Evolutionary conservation across 2,888 invertebrate species (phyloP).

Genomic region (Neoaliturus tenellus): DNA sequence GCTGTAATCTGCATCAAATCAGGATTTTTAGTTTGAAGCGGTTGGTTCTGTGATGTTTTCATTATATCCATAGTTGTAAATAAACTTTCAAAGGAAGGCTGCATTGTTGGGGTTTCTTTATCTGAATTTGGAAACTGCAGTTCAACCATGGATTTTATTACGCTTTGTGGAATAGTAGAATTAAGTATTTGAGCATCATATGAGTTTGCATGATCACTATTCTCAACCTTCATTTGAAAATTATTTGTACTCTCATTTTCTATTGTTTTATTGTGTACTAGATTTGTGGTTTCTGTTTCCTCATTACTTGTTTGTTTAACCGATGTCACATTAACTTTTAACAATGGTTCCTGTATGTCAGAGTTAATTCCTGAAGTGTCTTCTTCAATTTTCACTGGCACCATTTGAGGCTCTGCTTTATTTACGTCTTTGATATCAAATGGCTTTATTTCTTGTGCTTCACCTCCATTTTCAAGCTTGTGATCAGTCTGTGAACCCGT

Average conservation of each 20-base stretch:
- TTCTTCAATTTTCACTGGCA: slow-evolving; percentile 24
- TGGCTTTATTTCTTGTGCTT: neutral
- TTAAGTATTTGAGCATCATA: neutral
- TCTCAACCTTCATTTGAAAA: neutral
- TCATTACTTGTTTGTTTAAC: neutral
- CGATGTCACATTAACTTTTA: neutral
- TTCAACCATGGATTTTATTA: slow-evolving; percentile 4
- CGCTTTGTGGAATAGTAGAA: neutral
- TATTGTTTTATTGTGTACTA: neutral
- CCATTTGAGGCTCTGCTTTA: slow-evolving; percentile 4
- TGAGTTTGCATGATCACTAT: neutral
- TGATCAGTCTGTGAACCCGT: neutral
- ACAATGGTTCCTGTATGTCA: neutral
- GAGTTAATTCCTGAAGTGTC: neutral
- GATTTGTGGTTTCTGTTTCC: neutral
- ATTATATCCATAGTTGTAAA: neutral
- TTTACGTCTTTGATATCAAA: neutral
- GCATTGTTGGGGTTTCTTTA: neutral
- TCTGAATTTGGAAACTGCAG: neutral
- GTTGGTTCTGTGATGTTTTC: neutral
- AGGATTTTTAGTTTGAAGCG: neutral
- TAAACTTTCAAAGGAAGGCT: neutral
- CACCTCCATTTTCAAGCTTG: neutral
- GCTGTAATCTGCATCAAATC: neutral
- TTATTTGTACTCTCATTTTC: neutral